Evolutionary conservation across 2,113 vertebrate species (phyloP).

Genomic region (Chloropsis cyanopogon): DNA sequence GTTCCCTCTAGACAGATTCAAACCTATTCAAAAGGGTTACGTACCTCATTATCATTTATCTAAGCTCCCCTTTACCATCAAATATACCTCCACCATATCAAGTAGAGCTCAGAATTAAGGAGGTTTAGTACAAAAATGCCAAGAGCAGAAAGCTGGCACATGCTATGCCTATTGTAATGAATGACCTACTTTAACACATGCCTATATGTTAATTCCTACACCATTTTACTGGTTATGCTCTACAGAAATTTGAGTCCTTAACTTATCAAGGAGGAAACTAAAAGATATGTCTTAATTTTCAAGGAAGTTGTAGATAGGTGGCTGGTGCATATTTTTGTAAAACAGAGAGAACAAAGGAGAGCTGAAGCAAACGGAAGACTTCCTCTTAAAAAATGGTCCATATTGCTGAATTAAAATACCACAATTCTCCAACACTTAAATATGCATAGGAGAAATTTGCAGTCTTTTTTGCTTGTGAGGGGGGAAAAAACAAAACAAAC

Average conservation of each 20-base stretch:
- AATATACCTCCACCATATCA: neutral
- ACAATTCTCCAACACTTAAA: neutral
- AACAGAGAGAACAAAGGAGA: neutral
- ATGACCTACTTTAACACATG: conserved; percentile 16
- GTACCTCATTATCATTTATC: conserved; percentile 15
- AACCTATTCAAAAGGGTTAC: neutral
- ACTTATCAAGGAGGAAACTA: neutral
- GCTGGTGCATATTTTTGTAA: neutral
- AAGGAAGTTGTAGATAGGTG: neutral
- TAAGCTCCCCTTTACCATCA: neutral
- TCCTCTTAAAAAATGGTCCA: neutral
- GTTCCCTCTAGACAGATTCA: neutral
- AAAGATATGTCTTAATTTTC: neutral
- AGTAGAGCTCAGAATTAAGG: neutral
- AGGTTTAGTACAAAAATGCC: neutral
- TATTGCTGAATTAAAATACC: neutral
- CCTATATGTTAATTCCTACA: neutral
- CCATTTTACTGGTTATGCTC: neutral
- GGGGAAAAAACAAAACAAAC: neutral
- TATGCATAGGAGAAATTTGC: neutral
- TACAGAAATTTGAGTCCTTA: neutral
- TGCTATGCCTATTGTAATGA: neutral
- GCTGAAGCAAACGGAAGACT: neutral
- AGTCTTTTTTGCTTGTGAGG: neutral
- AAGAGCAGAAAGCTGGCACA: neutral